Evolutionary conservation across 2,888 invertebrate genomes (phyloP), one percentile per base, ranked within the genome.

Genomic region (Drosophila ochracea): DNA sequence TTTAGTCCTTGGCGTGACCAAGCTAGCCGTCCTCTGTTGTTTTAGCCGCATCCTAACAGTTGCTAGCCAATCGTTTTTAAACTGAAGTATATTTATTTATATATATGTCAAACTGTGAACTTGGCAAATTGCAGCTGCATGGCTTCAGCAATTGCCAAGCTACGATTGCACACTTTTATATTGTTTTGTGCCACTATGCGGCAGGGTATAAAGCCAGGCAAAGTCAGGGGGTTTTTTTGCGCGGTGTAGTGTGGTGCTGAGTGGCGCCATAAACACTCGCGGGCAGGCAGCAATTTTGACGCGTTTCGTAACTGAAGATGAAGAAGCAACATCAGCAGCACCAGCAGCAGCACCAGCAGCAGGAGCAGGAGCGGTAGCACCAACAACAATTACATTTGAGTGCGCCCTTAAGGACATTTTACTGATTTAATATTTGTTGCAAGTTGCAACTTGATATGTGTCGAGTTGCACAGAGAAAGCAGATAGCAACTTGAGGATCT

Each of bases 371-470:
- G 21, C 13, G 25, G 9, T 9, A 25, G 25, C 21, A 25, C 67
- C 81, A 82, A 73, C 85, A 85, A 85, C 86, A 86, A 85, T 84
- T 80, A 86, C 82, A 82, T 84, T 84, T 83, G 76, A 86, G 86
- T 86, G 89, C 78, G 82, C 85, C 85, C 85, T 78, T 84, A 89
- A 82, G 85, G 89, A 85, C 82, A 89, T 85, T 85, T 85, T 85
- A 85, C 86, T 85, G 85, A 85, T 85, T 89, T 85, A 89, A 85
- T 85, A 85, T 85, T 85, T 85, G 85, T 89, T 84, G 85, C 89
- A 89, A 85, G 89, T 74, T 85, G 85, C 84, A 85, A 85, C 80
- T 89, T 89, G 85, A 85, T 85, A 85, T 84, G 85, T 80, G 80
- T 76, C 72, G 84, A 63, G 82, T 69, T 85, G 86, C 86, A 85